Evolutionary conservation across 2,888 invertebrate species (phyloP), one percentile per base, ranked within the genome.

Genomic region (Brachylomia viminalis): DNA sequence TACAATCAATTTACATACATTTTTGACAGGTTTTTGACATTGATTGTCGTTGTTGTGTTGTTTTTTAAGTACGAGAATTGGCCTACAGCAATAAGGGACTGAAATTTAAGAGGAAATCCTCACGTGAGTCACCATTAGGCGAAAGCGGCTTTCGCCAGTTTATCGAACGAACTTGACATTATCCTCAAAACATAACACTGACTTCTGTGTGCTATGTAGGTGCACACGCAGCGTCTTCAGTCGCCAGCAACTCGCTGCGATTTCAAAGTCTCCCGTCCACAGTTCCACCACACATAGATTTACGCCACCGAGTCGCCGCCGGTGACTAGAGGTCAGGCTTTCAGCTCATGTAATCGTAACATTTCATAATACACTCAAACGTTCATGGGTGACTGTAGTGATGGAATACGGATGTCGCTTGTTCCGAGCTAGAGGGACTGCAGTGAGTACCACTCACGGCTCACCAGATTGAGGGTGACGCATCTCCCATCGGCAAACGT

Each of bases 361-460:
- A 69, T 42, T 78, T 27, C 33, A n/a, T 49, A 33, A 17, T 72
- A 61, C 27, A 38, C 15, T 61, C 27, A 17, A 52, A 52, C 45
- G 17, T 52, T 11, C 23, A 23, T 52, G 61, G 23, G n/a, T 72
- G 54, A 17, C 23, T 27, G 8, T 10, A 52, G 54, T 45, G 49
- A 49, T 49, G n/a, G 27, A 42, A 42, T 62, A 45, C 74, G 77
- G 77, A 77, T 49, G 74, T 56, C 6, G 62, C 74, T 80, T 49
- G 42, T 73, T 80, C 74, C 23, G n/a, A 49, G 20, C 17, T 56
- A 42, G 15, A 61, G 27, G 54, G 77, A 20, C 33, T 49, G 74
- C 61, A 62, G 52, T n/a, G n/a, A 42, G 27, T 33, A 30, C 17
- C 42, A 4, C 20, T 56, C 58, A 11, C 49, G 23, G 42, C 23